Evolutionary conservation across 2,113 vertebrate genomes (phyloP), one percentile per base, ranked within the genome.

Genomic region (Gorilla gorilla): DNA sequence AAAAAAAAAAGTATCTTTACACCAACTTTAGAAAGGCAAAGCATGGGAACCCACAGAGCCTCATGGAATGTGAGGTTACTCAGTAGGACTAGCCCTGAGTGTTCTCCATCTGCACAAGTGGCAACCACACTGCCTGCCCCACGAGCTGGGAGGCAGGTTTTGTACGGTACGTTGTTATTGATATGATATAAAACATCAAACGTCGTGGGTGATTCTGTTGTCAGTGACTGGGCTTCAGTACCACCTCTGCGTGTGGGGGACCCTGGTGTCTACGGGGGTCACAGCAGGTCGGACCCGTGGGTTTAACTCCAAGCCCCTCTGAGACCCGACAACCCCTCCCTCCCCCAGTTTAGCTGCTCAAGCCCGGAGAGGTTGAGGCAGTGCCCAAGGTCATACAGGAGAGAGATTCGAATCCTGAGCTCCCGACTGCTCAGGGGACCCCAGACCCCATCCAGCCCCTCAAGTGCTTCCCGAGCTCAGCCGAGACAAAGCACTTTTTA

Each of bases 151-250:
- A 20, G 70, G 50, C 18, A 2, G 64, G 38, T 97, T 97, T 97
- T 97, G 95, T 97, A 97, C 79, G 95, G 97, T 97, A 97, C 96
- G 73, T 90, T 90, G 85, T 87, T 90, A 88, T 17, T 87, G 84
- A 81, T 66, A 40, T 0, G 20, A 93, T 83, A 96, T 94, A 96
- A 97, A 96, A 70, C 95, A 50, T 35, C 17, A 73, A 94, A 84
- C 59, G 17, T 5, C 1, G 16, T 59, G 32, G 20, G 8, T 14
- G 96, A n/a, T 18, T 94, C 38, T 92, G 18, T 66, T 57, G 22
- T 66, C 13, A 6, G n/a, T 5, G 85, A 59, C 18, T 12, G 11
- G 35, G n/a, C 52, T 90, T 66, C 57, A 32, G 45, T 8, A 4
- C 2, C 13, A 10, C 55, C 6, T 3, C 38, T 14, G 32, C 35